Evolutionary conservation across 2,797 vertebrate genomes (phyloP).

Genomic region (Macropodus opercularis): DNA sequence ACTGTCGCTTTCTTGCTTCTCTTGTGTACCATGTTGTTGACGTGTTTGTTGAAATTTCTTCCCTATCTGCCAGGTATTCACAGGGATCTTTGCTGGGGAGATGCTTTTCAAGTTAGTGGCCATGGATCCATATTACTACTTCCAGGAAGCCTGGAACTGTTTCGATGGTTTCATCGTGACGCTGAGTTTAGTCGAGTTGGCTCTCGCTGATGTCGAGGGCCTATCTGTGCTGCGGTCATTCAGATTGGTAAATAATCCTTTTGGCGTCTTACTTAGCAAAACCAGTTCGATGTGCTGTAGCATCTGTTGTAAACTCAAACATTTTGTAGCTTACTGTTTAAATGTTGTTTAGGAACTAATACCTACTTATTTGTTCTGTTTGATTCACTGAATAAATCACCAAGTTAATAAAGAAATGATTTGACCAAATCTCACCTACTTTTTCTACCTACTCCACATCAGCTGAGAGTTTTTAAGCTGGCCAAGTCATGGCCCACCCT

Average conservation of each 20-base stretch:
- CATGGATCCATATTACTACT: slow-evolving; percentile 99
- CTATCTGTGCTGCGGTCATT: slow-evolving; percentile 98
- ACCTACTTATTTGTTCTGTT: neutral
- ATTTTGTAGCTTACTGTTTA: neutral
- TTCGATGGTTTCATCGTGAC: slow-evolving; percentile 98
- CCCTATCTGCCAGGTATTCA: slow-evolving; percentile 89
- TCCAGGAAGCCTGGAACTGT: slow-evolving; percentile 99
- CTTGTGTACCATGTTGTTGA: slow-evolving; percentile 1
- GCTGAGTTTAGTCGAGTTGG: slow-evolving; percentile 96
- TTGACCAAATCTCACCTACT: slow-evolving; percentile 29
- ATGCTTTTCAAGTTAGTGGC: slow-evolving; percentile 98
- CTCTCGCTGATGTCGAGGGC: slow-evolving; percentile 94
- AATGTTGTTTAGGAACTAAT: neutral
- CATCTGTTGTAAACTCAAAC: neutral
- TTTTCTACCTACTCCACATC: slow-evolving; percentile 27
- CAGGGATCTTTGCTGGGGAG: slow-evolving; percentile 98
- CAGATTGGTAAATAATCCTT: slow-evolving; percentile 88
- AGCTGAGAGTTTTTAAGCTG: slow-evolving; percentile 98
- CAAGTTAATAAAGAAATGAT: slow-evolving; percentile 12
- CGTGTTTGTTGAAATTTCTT: slow-evolving; percentile 24
- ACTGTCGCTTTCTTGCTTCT: slow-evolving; percentile 1
- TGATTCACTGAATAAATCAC: neutral
- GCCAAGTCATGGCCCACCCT: slow-evolving; percentile 99
- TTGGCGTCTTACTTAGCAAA: neutral
- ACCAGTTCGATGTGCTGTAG: neutral